A percentile compares a stretch with the other conserved stretches of the same genome.
Evolutionary conservation across 2,888 invertebrate species (phyloP).

Genomic region (Pseudococcus viburni): DNA sequence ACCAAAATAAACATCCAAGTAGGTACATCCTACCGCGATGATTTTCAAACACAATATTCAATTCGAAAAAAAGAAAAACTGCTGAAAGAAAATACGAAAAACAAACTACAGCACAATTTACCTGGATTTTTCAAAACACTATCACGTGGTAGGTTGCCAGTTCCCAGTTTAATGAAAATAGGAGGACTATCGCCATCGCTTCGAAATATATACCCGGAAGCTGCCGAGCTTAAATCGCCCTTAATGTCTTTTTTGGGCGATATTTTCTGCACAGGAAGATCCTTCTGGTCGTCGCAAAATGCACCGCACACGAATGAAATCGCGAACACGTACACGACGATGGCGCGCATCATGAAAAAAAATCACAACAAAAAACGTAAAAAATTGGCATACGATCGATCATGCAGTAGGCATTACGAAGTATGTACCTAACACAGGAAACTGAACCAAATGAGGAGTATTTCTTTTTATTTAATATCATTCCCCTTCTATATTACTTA

Average conservation of each 20-base stretch:
- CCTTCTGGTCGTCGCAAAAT: constrained; percentile 43
- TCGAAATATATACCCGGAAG: constrained; percentile 69
- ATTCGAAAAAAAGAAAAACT: not conserved
- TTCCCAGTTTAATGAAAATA: constrained; percentile 69
- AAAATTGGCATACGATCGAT: constrained; percentile 22
- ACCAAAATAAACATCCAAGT: no score
- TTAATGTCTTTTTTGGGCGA: constrained; percentile 67
- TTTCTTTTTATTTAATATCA: constrained; percentile 55
- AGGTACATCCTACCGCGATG: not conserved
- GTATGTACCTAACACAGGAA: constrained; percentile 43
- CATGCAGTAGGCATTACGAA: constrained; percentile 48
- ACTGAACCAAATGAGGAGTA: constrained; percentile 55
- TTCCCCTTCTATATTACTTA: constrained; percentile 41
- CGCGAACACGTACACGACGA: constrained; percentile 43
- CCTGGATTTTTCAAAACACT: constrained; percentile 67
- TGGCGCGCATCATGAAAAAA: constrained; percentile 51
- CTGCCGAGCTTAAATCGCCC: constrained; percentile 69
- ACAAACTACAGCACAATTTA: constrained; percentile 33
- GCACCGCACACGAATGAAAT: constrained; percentile 47
- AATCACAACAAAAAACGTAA: not conserved
- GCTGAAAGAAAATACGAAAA: not conserved
- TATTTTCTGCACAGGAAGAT: constrained; percentile 67
- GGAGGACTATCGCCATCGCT: constrained; percentile 69
- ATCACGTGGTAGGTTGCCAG: constrained; percentile 68
- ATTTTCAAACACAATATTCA: not conserved